A percentile compares a stretch with the other conserved stretches of the same genome.
Evolutionary conservation across 1,140 invertebrate species (phyloP).

Genomic region (Matsumurasca onukii): DNA sequence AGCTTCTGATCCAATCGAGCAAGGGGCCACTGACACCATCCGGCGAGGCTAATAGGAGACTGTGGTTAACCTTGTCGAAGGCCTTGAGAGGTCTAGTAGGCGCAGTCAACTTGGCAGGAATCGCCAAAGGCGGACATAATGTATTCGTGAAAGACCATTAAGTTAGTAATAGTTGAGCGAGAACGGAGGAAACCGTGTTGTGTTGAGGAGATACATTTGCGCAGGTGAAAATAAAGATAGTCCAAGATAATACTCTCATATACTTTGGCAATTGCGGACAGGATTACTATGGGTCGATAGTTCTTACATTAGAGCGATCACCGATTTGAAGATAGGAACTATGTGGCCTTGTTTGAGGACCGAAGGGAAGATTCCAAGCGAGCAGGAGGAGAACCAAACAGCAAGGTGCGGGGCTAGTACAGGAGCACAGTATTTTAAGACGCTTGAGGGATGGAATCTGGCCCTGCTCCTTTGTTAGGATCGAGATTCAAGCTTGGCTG

Average conservation of each 20-base stretch:
- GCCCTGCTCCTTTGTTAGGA: neutral
- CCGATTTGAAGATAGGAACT: neutral
- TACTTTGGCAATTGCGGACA: neutral
- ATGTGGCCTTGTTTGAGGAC: neutral
- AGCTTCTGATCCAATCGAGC: conserved; percentile 40
- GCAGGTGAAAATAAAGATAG: conserved; percentile 9
- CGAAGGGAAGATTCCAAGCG: conserved; percentile 1
- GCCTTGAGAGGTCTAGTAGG: conserved; percentile 29
- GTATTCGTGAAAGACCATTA: conserved; percentile 24
- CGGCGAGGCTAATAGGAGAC: conserved; percentile 25
- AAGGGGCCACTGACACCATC: conserved; percentile 30
- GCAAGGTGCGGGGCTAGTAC: neutral
- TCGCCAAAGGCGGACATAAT: conserved; percentile 24
- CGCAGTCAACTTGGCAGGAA: conserved; percentile 22
- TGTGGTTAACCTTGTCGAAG: conserved; percentile 32
- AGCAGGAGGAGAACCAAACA: neutral
- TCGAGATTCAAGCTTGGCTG: neutral
- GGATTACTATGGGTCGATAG: neutral
- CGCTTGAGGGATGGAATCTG: neutral
- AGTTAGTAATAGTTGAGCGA: conserved; percentile 30
- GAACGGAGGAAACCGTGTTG: conserved; percentile 33
- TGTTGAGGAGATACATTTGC: conserved; percentile 20
- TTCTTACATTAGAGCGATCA: neutral
- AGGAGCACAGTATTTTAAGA: neutral
- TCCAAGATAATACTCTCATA: conserved; percentile 14